A percentile compares a stretch with the other conserved stretches of the same genome.
Conservation (phyloP, 35 echinoderm and acorn worm genomes). For the Ophioderma brevispina region DNA sequence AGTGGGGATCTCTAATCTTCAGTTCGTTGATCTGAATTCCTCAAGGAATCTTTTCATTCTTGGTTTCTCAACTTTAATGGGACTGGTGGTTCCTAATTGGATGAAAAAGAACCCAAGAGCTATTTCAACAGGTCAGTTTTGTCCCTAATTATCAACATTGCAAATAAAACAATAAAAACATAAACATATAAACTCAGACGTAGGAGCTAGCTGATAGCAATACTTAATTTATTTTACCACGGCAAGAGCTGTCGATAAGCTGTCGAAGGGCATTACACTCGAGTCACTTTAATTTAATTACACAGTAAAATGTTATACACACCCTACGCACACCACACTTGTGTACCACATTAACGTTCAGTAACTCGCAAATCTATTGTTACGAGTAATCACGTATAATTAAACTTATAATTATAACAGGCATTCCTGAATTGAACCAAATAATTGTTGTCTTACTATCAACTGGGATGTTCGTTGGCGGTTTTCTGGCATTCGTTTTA, state of each 20-base stretch:
- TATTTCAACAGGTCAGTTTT: slow-evolving; percentile 46
- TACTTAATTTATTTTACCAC: too few species aligned
- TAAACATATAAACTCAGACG: too few species aligned
- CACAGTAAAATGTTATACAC: too few species aligned
- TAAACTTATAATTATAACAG: slow-evolving; percentile 8
- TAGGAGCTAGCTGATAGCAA: too few species aligned
- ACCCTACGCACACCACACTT: too few species aligned
- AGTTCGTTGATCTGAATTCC: slow-evolving; percentile 89
- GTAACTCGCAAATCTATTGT: too few species aligned
- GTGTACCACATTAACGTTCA: too few species aligned
- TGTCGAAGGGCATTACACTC: too few species aligned
- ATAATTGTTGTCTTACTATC: slow-evolving; percentile 77
- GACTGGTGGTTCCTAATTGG: slow-evolving; percentile 77
- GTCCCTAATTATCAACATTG: too few species aligned
- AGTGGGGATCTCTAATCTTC: slow-evolving; percentile 93
- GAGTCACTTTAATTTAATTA: too few species aligned
- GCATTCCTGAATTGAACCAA: slow-evolving; percentile 66
- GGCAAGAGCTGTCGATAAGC: too few species aligned
- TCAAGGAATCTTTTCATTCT: slow-evolving; percentile 88
- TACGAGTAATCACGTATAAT: neutral
- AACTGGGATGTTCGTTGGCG: slow-evolving; percentile 97
- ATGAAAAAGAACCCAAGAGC: slow-evolving; percentile 16
- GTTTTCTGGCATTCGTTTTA: slow-evolving; percentile 66
- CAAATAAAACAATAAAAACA: too few species aligned
- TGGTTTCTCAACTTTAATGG: slow-evolving; percentile 75